Conservation (phyloP, 2,113 vertebrate species). For the Campylomormyrus numenius region DNA sequence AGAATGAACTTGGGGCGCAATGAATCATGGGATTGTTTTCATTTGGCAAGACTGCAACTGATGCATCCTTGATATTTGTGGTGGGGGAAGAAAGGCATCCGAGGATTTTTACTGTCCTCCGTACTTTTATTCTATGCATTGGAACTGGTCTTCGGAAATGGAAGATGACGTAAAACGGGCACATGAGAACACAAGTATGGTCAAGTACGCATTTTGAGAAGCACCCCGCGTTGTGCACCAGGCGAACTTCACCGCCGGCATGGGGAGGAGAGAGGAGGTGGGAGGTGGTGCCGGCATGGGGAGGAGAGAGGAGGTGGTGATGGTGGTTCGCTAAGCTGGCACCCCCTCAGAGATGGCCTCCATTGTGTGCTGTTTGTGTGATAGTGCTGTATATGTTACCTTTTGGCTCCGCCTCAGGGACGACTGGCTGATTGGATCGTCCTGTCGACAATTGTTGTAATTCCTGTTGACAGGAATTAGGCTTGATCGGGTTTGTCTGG, state of each 20-base stretch:
- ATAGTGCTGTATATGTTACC: background rate
- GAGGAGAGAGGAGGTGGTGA: background rate
- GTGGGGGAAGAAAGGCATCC: background rate
- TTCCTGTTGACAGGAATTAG: background rate
- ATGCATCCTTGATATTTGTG: background rate
- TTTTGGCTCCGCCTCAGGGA: background rate
- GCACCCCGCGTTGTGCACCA: background rate
- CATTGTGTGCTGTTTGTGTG: background rate
- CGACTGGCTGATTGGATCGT: background rate
- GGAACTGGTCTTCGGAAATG: background rate
- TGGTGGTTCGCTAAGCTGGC: too few relatives aligned
- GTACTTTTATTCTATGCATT: background rate
- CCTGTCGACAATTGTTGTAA: background rate
- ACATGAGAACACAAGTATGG: background rate
- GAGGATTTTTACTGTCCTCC: background rate
- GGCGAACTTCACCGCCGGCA: background rate
- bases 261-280: too few relatives aligned
- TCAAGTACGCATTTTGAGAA: background rate
- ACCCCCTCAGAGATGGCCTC: background rate
- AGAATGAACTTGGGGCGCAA: background rate
- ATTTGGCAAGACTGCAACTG: background rate
- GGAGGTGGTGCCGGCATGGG: too few relatives aligned
- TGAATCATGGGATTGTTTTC: background rate
- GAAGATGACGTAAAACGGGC: background rate
- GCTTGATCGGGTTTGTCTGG: background rate